Base-by-base conservation (phyloP, 2,888 invertebrate species). In the Selenia dentaria region DNA sequence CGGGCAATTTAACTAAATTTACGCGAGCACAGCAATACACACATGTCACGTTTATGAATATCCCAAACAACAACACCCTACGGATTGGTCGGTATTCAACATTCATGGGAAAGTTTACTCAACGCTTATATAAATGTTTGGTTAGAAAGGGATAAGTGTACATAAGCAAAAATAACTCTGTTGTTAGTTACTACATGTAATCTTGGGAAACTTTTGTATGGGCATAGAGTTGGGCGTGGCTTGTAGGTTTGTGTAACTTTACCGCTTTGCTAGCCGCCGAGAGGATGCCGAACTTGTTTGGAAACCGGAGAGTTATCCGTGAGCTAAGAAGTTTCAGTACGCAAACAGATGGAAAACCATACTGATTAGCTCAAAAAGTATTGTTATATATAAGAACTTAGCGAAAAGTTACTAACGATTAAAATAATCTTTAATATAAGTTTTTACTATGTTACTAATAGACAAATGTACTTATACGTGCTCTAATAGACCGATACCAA, bases 41-140 rank as follows among this genome's bases (percentile, higher is more conserved):
- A 44, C 33, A 38, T 38, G 38, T 28, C 44, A 28, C 24, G 32
- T 18, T 28, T 37, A 31, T 20, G 42, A 12, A 29, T 24, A 37
- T 33, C 28, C 28, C 14, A 27, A 37, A 32, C 34, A 25, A 46
- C 39, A 48, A 11, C 36, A 28, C 40, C 25, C 16, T 10, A 6
- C 28, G 28, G 25, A 44, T 50, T 43, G 43, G 46, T 54, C 46
- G 43, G 49, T 55, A 55, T 55, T 45, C 49, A 49, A 51, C 51
- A 42, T 49, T 37, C 22, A 44, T 49, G 12, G 35, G 32, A 39
- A 43, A 51, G 39, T 53, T 49, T 42, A 33, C 45, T 20, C 16
- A 27, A 12, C 36, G 32, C 45, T 51, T 44, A 45, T 46, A 41
- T 47, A 36, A 47, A 42, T 42, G 34, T 37, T 47, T 38, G 33